Percentiles rank a stretch among this genome's conserved stretches.
These are phyloP conservation scores for Anseranas semipalmata DNA, from an alignment of 2,113 vertebrate species.

Conservation along the genomic window DNA sequence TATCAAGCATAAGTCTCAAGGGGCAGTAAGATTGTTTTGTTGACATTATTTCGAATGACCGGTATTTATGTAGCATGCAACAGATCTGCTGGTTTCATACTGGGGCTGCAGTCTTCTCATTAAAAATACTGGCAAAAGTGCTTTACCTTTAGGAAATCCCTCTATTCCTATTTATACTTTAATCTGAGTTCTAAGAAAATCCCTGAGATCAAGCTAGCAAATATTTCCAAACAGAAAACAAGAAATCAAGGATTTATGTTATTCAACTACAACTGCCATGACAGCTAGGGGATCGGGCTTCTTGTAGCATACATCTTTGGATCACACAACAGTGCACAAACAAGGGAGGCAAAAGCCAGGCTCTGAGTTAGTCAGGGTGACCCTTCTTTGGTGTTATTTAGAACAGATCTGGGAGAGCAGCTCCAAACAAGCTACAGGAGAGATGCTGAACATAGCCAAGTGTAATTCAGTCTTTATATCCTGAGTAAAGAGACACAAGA, in stretches of 20 bases:
- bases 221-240: not conserved
- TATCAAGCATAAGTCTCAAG: slow-evolving; percentile 37
- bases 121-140: not conserved
- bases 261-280: not conserved
- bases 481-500: not conserved
- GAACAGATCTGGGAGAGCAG: not conserved
- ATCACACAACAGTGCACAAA: not conserved
- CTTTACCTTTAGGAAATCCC: slow-evolving; percentile 23
- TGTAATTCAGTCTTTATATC: not conserved
- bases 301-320: not conserved
- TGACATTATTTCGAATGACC: slow-evolving; percentile 21
- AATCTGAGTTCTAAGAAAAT: slow-evolving; percentile 44
- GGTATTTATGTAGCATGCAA: not conserved
- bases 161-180: not conserved
- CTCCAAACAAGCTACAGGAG: not conserved
- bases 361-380: not conserved
- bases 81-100: not conserved
- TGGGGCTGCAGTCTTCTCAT: not conserved
- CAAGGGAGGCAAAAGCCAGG: not conserved
- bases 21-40: not conserved
- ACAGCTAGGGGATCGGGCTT: not conserved
- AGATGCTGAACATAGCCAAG: not conserved
- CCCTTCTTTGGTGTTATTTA: not conserved
- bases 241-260: slow-evolving; percentile 11
- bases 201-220: not conserved